A percentile compares a stretch with the other conserved stretches of the same genome.
phyloP scores from a whole-genome alignment of 2,888 invertebrate species.

The Noctua janthe region DNA sequence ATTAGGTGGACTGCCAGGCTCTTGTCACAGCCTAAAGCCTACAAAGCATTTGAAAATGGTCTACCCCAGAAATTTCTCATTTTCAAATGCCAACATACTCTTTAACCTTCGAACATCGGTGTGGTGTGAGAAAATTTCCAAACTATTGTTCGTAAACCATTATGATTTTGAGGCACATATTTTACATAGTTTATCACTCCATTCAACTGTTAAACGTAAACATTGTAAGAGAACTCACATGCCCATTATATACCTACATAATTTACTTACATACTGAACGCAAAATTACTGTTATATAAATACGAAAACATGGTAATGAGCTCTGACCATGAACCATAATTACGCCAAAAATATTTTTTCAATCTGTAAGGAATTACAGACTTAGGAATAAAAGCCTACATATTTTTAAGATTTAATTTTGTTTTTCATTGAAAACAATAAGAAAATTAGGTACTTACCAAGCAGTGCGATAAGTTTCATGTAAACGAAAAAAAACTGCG shows the following conservation, averaged over 20 bases:
- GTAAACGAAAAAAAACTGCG: neutral
- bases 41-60: neutral
- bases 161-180: neutral
- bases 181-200: constrained; percentile 12
- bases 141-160: neutral
- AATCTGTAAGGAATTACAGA: neutral
- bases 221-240: constrained; percentile 12
- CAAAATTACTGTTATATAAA: too few relatives aligned
- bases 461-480: neutral
- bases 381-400: neutral
- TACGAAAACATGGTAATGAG: neutral
- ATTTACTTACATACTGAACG: neutral
- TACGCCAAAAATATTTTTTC: neutral
- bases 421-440: neutral
- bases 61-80: neutral
- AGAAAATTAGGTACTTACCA: neutral
- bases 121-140: neutral
- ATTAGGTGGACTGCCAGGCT: neutral
- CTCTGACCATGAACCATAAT: neutral
- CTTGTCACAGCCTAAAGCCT: neutral
- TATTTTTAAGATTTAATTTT: neutral
- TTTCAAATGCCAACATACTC: neutral
- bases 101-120: neutral
- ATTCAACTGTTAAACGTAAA: constrained; percentile 24
- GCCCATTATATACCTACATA: neutral